These are phyloP conservation scores for Dendroctonus ponderosae DNA, from an alignment of 1,140 invertebrate species.

Conservation along the genomic window DNA sequence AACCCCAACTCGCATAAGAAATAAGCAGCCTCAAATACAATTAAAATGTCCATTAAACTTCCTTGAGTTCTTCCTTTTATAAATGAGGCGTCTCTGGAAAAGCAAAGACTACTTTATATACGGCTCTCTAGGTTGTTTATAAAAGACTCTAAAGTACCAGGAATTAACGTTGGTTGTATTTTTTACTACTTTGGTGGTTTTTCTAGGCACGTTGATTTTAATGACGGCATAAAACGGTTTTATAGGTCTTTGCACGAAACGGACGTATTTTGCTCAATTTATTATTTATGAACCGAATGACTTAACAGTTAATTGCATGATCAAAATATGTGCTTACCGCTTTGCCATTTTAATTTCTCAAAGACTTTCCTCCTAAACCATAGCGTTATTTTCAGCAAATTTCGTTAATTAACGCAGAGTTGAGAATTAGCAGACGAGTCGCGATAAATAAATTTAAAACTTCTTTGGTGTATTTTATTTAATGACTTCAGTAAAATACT, in stretches of 20 bases:
- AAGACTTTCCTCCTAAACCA: no score
- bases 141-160: slow-evolving; percentile 21
- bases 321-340: no score
- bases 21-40: slow-evolving; percentile 22
- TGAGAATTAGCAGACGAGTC: no score
- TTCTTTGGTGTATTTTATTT: no score
- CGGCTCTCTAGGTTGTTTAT: slow-evolving; percentile 21
- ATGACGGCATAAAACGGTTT: slow-evolving; percentile 16
- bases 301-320: no score
- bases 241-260: slow-evolving; percentile 7
- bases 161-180: slow-evolving; percentile 24
- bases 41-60: slow-evolving; percentile 25
- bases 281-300: no score
- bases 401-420: no score
- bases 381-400: no score
- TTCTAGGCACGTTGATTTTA: slow-evolving; percentile 18
- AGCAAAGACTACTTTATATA: slow-evolving; percentile 27
- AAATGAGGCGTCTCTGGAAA: slow-evolving; percentile 20
- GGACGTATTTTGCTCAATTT: no score
- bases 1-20: background rate
- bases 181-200: slow-evolving; percentile 19
- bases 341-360: no score
- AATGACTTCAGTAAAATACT: no score
- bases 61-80: slow-evolving; percentile 18
- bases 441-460: no score